Evolutionary conservation across 2,113 vertebrate genomes (phyloP), one percentile per base, ranked within the genome.

Genomic region (Centropristis striata): DNA sequence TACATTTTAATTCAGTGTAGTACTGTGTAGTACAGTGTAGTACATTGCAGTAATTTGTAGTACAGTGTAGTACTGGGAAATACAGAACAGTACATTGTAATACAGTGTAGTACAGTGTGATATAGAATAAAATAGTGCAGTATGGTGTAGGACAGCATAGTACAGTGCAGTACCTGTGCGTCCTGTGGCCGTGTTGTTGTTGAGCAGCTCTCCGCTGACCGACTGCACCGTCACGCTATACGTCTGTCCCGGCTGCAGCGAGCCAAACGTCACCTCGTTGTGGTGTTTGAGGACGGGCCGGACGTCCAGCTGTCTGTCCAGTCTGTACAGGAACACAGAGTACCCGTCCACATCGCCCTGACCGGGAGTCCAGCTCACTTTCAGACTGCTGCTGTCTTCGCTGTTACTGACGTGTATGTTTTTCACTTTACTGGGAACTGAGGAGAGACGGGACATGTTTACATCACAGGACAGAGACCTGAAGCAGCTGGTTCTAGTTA

Each of bases 401-500:
- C 86, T 90, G 78, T 97, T 95, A 61, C 95, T 96, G 60, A 99
- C 80, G 0, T 96, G 97, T 82, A 99, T 94, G 85, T 97, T 98
- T 93, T 96, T 98, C 78, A 98, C 98, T 37, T 92, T 91, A 71
- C 98, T 99, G 73, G 98, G 98, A 90, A 97, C 98, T 99, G 85
- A 67, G 71, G 47, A 12, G 32, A 32, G 32, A 32, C 32, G 6
- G 32, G 32, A 32, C 6, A 32, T 6, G 6, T 32, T 32, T 32
- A 32, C 6, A 32, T 3, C 6, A 4, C 32, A 32, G 32, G 32
- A 32, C 32, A 32, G 32, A 32, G 32, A 3, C 3, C 32, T 32
- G 32, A 32, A 3, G 10, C 47, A 21, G 47, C 20, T 4, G 8
- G 10, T 50, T 50, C 9, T 18, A 47, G 16, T 32, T 32, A 32